Percentiles rank a stretch among this genome's conserved stretches.
These are phyloP conservation scores for Drosophila grimshawi DNA, from an alignment of 1,140 invertebrate genomes.

Conservation along the genomic window DNA sequence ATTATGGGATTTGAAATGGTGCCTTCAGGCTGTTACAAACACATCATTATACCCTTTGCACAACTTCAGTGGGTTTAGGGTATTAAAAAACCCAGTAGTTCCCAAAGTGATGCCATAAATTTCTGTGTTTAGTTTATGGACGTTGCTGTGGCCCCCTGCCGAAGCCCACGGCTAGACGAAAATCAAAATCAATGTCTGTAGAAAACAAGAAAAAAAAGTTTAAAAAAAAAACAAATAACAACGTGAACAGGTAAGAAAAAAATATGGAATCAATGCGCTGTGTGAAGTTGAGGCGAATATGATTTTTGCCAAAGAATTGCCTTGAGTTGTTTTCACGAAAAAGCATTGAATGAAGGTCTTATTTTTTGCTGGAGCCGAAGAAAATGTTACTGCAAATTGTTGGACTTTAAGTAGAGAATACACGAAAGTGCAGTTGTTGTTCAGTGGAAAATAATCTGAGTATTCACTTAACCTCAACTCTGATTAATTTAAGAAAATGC, in stretches of 20 bases:
- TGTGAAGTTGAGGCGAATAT: slow-evolving; percentile 19
- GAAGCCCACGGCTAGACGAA: slow-evolving; percentile 25
- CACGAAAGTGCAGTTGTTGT: no score
- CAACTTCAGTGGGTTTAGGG: no score
- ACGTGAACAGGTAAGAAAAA: slow-evolving; percentile 15
- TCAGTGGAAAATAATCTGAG: no score
- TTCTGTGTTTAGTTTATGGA: slow-evolving; percentile 28
- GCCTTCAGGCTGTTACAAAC: no score
- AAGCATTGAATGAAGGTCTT: not conserved
- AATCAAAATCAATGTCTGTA: slow-evolving; percentile 37
- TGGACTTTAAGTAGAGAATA: not conserved
- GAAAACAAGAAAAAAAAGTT: slow-evolving; percentile 1
- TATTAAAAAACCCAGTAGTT: slow-evolving; percentile 61
- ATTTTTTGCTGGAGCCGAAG: not conserved
- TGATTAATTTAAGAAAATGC: no score
- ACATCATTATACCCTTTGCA: no score
- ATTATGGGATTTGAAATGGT: no score
- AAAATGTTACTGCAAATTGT: not conserved
- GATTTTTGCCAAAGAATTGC: slow-evolving; percentile 22
- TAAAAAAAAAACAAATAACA: slow-evolving; percentile 7
- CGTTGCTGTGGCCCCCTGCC: slow-evolving; percentile 20
- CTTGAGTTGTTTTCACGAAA: slow-evolving; percentile 12
- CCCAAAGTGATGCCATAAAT: slow-evolving; percentile 64
- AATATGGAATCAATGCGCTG: slow-evolving; percentile 5
- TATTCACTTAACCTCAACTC: no score